Percentiles rank a stretch among this genome's conserved stretches.
Evolutionary conservation across 2,113 vertebrate species (phyloP).

Genomic region (Aspidoscelis tigris): DNA sequence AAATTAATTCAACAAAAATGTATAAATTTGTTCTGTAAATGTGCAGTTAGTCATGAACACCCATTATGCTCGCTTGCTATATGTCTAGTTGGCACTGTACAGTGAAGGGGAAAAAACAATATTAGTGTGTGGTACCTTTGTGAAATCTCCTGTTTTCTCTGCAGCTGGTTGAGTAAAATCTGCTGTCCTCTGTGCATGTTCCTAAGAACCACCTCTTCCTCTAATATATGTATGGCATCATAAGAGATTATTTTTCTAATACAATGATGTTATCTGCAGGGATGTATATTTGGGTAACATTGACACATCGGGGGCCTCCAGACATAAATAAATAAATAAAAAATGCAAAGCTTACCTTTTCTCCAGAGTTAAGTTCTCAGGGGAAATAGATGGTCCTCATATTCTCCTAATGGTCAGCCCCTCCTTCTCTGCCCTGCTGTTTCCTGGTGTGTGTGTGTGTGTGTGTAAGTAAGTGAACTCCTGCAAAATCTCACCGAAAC

Average conservation of each 20-base stretch:
- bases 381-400: too few species aligned
- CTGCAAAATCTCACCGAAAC: too few species aligned
- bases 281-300: not conserved
- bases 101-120: not conserved
- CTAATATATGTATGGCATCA: not conserved
- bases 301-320: not conserved
- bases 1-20: not conserved
- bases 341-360: too few species aligned
- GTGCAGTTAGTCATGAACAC: not conserved
- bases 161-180: not conserved
- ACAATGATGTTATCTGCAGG: not conserved
- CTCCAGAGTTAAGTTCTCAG: too few species aligned
- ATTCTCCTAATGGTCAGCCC: too few species aligned
- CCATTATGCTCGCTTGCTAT: too few species aligned
- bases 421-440: too few species aligned
- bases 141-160: not conserved
- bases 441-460: too few species aligned
- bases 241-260: not conserved
- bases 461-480: too few species aligned
- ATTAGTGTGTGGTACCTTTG: not conserved
- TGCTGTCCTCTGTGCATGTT: not conserved
- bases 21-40: not conserved
- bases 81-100: not conserved
- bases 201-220: not conserved
- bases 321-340: too few species aligned